Evolutionary conservation across 2,113 vertebrate genomes (phyloP), one percentile per base, ranked within the genome.

Genomic region (Mormoops blainvillei): DNA sequence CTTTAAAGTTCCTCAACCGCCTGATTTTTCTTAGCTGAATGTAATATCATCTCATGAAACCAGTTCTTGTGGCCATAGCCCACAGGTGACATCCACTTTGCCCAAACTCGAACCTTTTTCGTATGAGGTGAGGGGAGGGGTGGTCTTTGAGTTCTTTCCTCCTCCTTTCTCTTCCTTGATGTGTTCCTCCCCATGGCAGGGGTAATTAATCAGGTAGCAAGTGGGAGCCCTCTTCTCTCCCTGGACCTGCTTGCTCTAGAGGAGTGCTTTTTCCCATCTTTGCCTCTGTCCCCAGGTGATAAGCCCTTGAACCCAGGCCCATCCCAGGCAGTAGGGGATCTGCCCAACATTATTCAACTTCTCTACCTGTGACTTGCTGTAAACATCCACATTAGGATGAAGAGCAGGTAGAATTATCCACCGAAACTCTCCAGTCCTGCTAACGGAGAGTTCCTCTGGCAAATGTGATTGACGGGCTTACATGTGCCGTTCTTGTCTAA

Each of bases 261-360:
- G 45, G 3, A 14, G n/a, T 6, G 11, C 3, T 22, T 43, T 52
- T 38, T 26, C n/a, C 3, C 1, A 10, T 3, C n/a, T 7, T 16
- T 28, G 56, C 31, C 24, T 76, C 11, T 9, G 26, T 26, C 41
- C 41, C 33, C 36, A 41, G 11, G 20, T 13, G 18, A 24, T 26
- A n/a, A 56, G 33, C 38, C 31, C 68, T 38, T 15, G 89, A 81
- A 20, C 19, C 45, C 5, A 14, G 19, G 2, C 33, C 33, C 22
- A 13, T 15, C 19, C 33, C 26, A 3, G 2, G 24, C 0, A 48
- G 70, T 41, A 43, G 45, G 10, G 11, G 19, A n/a, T 20, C 56
- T 52, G 20, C 58, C 7, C 10, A 43, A 9, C 20, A 8, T 16
- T 3, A n/a, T 10, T 76, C 70, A 50, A 13, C 5, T 56, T 28